Percentiles rank a stretch among this genome's conserved stretches.
phyloP scores from a whole-genome alignment of 2,113 vertebrate species.

The Charina bottae region DNA sequence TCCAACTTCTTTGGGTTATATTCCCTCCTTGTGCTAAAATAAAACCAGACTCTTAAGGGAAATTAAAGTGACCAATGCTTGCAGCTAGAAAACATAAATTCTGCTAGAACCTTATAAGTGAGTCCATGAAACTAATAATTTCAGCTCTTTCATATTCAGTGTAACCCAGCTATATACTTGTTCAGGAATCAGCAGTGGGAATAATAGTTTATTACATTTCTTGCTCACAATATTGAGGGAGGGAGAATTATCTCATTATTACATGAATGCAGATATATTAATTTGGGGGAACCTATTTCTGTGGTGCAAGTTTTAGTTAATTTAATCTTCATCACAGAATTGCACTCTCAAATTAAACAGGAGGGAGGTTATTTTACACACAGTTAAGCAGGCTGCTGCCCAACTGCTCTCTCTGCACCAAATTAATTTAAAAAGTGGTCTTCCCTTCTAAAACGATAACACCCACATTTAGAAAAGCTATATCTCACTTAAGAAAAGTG shows the following conservation, averaged over 20 bases:
- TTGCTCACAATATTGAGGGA: constrained; percentile 17
- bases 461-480: neutral
- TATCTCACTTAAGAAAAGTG: neutral
- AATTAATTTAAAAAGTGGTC: neutral
- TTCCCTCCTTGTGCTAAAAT: neutral
- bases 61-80: constrained; percentile 10
- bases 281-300: neutral
- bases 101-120: neutral
- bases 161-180: constrained; percentile 9
- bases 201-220: constrained; percentile 24
- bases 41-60: neutral
- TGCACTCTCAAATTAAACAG: neutral
- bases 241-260: neutral
- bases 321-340: constrained; percentile 1
- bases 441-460: neutral
- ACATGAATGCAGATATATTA: constrained; percentile 3
- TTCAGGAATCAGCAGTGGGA: neutral
- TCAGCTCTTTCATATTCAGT: constrained; percentile 29
- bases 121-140: constrained; percentile 35
- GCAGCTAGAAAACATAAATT: neutral
- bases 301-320: neutral
- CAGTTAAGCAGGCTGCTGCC: neutral
- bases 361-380: neutral
- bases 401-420: neutral
- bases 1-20: neutral